phyloP scores from a whole-genome alignment of 2,888 invertebrate species.

The Apamea epomidion region DNA sequence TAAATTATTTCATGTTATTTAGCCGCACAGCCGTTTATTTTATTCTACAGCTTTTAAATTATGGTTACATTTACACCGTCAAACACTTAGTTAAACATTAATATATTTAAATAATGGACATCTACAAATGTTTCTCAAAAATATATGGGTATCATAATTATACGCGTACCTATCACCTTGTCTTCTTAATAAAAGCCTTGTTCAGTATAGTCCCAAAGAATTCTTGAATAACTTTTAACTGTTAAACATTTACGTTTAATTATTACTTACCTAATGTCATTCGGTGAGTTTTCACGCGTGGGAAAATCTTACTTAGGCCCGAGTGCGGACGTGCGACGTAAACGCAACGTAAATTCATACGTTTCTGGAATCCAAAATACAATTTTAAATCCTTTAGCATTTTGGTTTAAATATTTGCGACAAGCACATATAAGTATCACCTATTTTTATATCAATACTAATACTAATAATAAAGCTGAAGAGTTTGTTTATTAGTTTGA shows the following conservation, averaged over 20 bases:
- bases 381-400: background rate
- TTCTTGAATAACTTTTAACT: constrained; percentile 46
- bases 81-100: constrained; percentile 13
- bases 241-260: constrained; percentile 69
- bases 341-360: too few species aligned
- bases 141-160: constrained; percentile 32
- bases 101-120: constrained; percentile 28
- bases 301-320: constrained; percentile 67
- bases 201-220: constrained; percentile 36
- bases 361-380: background rate
- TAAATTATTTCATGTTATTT: background rate
- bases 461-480: too few species aligned
- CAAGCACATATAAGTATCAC: background rate
- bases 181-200: constrained; percentile 9
- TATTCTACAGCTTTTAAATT: background rate
- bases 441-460: too few species aligned
- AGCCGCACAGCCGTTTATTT: background rate
- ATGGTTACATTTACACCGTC: background rate
- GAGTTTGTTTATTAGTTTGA: too few species aligned
- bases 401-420: background rate
- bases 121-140: constrained; percentile 22
- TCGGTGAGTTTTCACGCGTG: constrained; percentile 73
- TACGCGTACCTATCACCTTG: constrained; percentile 12
- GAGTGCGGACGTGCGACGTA: background rate
- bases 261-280: constrained; percentile 74